Conservation (phyloP, 2,113 vertebrate genomes). For the Phyllostomus discolor region DNA sequence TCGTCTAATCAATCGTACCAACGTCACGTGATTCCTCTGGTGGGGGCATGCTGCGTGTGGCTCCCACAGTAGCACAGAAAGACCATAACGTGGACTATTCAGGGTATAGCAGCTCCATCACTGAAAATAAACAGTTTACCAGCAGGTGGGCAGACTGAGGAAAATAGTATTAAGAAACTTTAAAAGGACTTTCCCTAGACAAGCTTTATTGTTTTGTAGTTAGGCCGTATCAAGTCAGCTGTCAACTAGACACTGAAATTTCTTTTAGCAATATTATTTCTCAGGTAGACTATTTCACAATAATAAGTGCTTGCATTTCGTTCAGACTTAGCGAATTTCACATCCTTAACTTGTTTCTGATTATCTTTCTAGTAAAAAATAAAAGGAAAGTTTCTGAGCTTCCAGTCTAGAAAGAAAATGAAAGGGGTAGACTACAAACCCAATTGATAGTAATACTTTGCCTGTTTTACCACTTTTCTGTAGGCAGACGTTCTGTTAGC, state of each 20-base stretch:
- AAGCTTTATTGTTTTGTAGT: not conserved
- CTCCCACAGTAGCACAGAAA: not conserved
- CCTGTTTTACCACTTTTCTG: not conserved
- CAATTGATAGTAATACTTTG: not conserved
- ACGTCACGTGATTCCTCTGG: not conserved
- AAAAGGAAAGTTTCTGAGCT: not conserved
- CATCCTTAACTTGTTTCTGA: not conserved
- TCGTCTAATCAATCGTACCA: not conserved
- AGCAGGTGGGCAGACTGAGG: not conserved
- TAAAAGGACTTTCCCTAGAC: constrained; percentile 9
- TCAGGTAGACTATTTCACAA: not conserved
- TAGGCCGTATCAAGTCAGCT: not conserved
- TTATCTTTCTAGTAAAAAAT: not conserved
- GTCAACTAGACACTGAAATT: not conserved
- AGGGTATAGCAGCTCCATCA: not conserved
- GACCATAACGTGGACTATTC: not conserved
- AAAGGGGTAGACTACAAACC: not conserved
- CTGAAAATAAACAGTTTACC: constrained; percentile 22
- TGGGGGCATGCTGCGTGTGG: too few species aligned
- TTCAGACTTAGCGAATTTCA: not conserved
- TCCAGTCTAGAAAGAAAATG: not conserved
- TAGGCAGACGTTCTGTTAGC: constrained; percentile 36
- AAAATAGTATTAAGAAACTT: constrained; percentile 46
- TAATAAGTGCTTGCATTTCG: not conserved
- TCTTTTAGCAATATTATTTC: not conserved